Evolutionary conservation across 92 coral and sea anemone species (phyloP), one percentile per base, ranked within the genome.

Genomic region (Epizoanthus ramosus): DNA sequence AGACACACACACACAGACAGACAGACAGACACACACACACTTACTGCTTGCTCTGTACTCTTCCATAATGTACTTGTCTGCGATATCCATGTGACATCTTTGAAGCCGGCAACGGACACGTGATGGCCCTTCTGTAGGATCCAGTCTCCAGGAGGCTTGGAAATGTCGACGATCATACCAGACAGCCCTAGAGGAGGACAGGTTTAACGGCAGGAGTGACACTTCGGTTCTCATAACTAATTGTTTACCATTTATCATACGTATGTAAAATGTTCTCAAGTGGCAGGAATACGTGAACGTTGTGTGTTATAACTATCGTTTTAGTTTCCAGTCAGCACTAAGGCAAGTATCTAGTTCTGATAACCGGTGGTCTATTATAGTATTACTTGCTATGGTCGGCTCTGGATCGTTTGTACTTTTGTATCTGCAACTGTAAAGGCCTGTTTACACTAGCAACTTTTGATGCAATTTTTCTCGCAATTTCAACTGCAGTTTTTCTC

Each of bases 51-150:
- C 85, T 23, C 87, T 81, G 90, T 90, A 79, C 25, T 90, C 97
- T 18, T 92, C 89, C 98, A 96, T 96, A 47, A 96, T 71, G 43
- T 82, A 90, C 75, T 93, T 90, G 57, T 88, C 91, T 21, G 85
- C 92, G 6, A 96, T 89, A 83, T 94, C 99, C 74, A 96, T 73
- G 67, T 96, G 98, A 81, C 83, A 96, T 22, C 99, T 89, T 81
- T 96, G 99, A 61, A 96, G 88, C 61, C 99, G 94, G 84, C 98
- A 92, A 9, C 99, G 92, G 45, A 96, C 98, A 59, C 99, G 92
- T 45, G 85, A 88, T 15, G 98, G 99, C 43, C 99, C 99, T 82
- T 96, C 99, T 45, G 99, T 96, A 50, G 96, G 98, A 69, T 96
- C 99, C 83, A 96, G 92, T 79, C 92, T 92, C 99, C 99, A 96